Conservation (phyloP, 37 sponge, comb jelly and placozoan species). For the Lycopodina hypogea region DNA sequence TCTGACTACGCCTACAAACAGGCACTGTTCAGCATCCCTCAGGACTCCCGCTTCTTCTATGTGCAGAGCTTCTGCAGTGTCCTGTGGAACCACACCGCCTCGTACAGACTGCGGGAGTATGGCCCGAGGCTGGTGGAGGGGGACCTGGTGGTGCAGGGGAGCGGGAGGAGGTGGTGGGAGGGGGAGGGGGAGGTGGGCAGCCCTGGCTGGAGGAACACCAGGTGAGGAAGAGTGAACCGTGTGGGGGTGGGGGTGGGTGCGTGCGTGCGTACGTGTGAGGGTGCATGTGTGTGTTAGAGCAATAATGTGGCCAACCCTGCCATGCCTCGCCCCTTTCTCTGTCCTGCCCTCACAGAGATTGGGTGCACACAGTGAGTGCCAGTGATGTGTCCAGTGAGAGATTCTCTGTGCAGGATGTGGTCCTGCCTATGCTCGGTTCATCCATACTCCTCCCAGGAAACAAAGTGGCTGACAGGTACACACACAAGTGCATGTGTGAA, state of each 20-base stretch:
- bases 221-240: neutral
- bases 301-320: no score
- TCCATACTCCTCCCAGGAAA: constrained; percentile 31
- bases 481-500: no score
- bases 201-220: neutral
- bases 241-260: neutral
- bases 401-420: constrained; percentile 53
- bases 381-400: neutral
- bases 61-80: constrained; percentile 43
- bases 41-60: constrained; percentile 22
- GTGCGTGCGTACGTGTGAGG: no score
- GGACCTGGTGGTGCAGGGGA: constrained; percentile 37
- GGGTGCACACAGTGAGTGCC: neutral
- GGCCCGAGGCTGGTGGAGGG: constrained; percentile 54
- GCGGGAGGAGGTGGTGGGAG: neutral
- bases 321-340: no score
- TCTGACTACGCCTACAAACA: constrained; percentile 25
- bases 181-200: neutral
- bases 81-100: constrained; percentile 60
- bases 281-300: neutral
- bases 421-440: constrained; percentile 48
- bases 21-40: constrained; percentile 44
- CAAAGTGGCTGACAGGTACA: constrained; percentile 41
- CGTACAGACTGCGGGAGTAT: constrained; percentile 38
- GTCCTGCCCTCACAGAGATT: neutral